A percentile compares a stretch with the other conserved stretches of the same genome.
Conservation (phyloP, 2,797 vertebrate species). For the Brotula barbata region DNA sequence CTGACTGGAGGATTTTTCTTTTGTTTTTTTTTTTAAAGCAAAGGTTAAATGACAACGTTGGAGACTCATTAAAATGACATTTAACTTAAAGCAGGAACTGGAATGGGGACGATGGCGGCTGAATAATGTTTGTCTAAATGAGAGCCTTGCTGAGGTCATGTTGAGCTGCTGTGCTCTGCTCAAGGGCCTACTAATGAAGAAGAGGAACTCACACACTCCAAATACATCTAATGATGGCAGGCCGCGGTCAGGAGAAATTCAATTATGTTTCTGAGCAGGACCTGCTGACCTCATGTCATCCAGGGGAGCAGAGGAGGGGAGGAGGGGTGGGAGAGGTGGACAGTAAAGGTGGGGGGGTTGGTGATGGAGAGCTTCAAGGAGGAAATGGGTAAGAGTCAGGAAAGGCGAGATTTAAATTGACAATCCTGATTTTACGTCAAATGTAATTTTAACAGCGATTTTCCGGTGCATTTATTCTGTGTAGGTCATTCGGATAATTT, state of each 20-base stretch:
- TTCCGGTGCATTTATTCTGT: too few species aligned
- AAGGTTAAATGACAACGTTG: too few species aligned
- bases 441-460: too few species aligned
- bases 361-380: neutral
- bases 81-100: constrained; percentile 11
- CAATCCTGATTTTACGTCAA: too few species aligned
- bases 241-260: constrained; percentile 46
- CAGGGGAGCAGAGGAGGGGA: neutral
- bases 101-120: constrained; percentile 3
- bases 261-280: constrained; percentile 39
- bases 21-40: too few species aligned
- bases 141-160: constrained; percentile 38
- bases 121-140: constrained; percentile 37
- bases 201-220: constrained; percentile 15
- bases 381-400: too few species aligned
- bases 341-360: neutral
- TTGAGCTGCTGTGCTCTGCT: constrained; percentile 34
- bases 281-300: constrained; percentile 38
- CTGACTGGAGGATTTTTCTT: constrained; percentile 22
- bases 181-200: constrained; percentile 42
- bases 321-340: neutral
- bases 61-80: constrained; percentile 43
- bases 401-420: too few species aligned
- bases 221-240: constrained; percentile 44
- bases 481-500: too few species aligned